Base-by-base conservation (phyloP, 2,797 vertebrate species). In the Oreortyx pictus region DNA sequence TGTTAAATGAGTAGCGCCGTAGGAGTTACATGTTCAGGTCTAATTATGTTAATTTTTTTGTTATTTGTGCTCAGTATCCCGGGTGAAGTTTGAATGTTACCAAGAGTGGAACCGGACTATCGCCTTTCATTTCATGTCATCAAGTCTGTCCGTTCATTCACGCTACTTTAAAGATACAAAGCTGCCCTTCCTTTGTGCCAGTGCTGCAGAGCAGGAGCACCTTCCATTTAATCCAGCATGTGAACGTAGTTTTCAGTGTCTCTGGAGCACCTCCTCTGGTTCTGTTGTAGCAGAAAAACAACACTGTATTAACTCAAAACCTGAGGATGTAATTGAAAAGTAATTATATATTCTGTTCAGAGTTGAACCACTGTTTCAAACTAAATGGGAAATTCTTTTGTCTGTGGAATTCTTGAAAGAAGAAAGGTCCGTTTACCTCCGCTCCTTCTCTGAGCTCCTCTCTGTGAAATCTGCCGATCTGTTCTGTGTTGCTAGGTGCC, bases 401-500 rank as follows among this genome's bases (percentile, higher is more conserved):
- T 43, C 27, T 71, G 41, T 86, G 72, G 57, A 82, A 70, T 61
- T 46, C 90, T 72, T 57, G 78, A 49, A 82, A 72, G 14, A 11
- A 61, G 39, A 89, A 88, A 49, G 64, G 71, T 82, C 67, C 54
- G 67, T 84, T 78, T 87, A 2, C 91, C 78, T 93, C 37, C 75
- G 22, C 43, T 83, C 54, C 59, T 74, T 7, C 79, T 93, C 24
- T 70, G 73, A 23, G 6, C 56, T 92, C 23, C 77, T 93, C 23
- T 65, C 49, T 87, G 82, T 76, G 72, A 87, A 56, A 82, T 80
- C 56, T 80, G 83, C 83, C 82, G 57, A 54, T 44, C 79, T 72
- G 67, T 75, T 4, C 81, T 62, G 61, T 57, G 91, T 95, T 95
- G 93, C 91, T 94, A 91, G 83, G 89, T 93, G 92, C 92, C 90